These are phyloP conservation scores for Lucilia sericata DNA, from an alignment of 1,140 invertebrate species.

Conservation along the genomic window DNA sequence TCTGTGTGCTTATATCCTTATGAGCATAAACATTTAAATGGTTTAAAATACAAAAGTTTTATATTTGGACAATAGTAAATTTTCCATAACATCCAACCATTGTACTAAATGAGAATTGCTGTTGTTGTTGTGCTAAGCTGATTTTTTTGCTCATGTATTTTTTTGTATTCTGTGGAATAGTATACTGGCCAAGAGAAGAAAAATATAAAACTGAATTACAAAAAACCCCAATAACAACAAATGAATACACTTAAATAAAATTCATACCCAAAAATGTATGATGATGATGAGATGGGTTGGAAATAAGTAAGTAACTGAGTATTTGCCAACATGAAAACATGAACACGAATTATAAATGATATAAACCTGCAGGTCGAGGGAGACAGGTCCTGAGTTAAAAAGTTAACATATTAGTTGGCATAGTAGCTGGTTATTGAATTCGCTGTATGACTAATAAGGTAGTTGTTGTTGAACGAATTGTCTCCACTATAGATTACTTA, in stretches of 20 bases:
- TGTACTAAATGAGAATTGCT: constrained; percentile 3
- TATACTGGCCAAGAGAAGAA: not conserved
- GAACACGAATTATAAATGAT: no score
- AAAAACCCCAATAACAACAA: not conserved
- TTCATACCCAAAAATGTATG: not conserved
- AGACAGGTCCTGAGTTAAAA: no score
- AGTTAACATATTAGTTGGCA: no score
- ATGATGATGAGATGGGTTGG: not conserved
- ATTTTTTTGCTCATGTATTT: not conserved
- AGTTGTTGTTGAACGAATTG: no score
- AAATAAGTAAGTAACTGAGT: constrained; percentile 11
- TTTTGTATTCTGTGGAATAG: not conserved
- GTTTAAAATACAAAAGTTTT: constrained; percentile 44
- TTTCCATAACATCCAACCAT: constrained; percentile 32
- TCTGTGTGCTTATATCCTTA: not conserved
- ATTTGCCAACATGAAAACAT: not conserved
- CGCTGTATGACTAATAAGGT: no score
- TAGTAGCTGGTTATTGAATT: no score
- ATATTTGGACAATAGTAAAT: constrained; percentile 34
- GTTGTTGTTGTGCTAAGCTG: constrained; percentile 15
- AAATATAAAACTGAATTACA: not conserved
- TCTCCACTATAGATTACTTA: no score
- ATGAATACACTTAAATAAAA: constrained; percentile 21
- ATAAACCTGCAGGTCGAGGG: no score
- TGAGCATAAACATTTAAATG: constrained; percentile 39